Evolutionary conservation across 2,797 vertebrate species (phyloP).

Genomic region (Schizopygopsis malacanthus): DNA sequence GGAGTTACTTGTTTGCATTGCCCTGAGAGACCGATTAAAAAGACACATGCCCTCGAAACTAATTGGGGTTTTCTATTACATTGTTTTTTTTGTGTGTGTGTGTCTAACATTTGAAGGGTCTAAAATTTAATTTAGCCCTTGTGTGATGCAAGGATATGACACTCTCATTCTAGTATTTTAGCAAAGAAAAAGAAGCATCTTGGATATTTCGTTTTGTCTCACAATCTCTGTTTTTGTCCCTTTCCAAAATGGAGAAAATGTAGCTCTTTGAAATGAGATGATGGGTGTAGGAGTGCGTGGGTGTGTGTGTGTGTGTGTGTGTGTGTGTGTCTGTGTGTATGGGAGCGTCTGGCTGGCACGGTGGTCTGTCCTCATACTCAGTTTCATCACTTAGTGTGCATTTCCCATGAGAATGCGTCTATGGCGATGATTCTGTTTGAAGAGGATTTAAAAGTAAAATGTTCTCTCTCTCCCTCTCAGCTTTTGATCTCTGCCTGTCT

Average conservation of each 20-base stretch:
- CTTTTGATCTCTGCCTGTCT: constrained; percentile 43
- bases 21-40: constrained; percentile 5
- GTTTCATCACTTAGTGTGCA: constrained; percentile 50
- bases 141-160: background rate
- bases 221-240: background rate
- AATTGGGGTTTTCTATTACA: background rate
- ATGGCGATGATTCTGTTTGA: constrained; percentile 48
- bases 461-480: constrained; percentile 31
- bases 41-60: background rate
- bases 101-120: background rate
- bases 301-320: constrained; percentile 14
- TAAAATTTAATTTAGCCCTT: background rate
- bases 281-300: constrained; percentile 45
- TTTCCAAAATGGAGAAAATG: constrained; percentile 36
- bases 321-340: too few species aligned
- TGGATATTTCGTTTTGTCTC: background rate
- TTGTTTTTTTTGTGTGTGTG: background rate
- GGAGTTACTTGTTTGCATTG: constrained; percentile 5
- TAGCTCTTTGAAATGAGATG: constrained; percentile 44
- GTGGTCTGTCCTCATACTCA: constrained; percentile 51
- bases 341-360: constrained; percentile 50
- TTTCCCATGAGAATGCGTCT: constrained; percentile 57
- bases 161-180: constrained; percentile 43
- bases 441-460: constrained; percentile 53
- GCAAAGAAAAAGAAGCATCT: constrained; percentile 2